These are phyloP conservation scores for Urophycis tenuis DNA, from an alignment of 2,797 vertebrate genomes.

Conservation along the genomic window DNA sequence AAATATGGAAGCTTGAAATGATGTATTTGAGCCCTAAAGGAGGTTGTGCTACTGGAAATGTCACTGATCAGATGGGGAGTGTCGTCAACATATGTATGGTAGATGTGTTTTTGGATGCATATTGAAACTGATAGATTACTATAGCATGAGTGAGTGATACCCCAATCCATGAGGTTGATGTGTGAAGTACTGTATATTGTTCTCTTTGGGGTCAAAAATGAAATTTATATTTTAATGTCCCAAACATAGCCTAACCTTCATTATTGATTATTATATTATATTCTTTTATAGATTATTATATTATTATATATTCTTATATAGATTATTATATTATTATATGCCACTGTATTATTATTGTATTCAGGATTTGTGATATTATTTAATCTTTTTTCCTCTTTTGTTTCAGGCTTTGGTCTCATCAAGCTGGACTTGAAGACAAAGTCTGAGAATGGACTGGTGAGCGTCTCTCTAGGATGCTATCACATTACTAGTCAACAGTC, in stretches of 20 bases:
- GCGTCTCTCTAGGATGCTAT: constrained; percentile 48
- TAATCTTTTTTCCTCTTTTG: constrained; percentile 19
- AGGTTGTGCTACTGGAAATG: no score
- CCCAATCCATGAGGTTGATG: no score
- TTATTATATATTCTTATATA: no score
- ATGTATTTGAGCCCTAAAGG: no score
- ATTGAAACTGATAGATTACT: no score
- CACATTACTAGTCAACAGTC: constrained; percentile 22
- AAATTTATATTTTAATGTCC: not conserved
- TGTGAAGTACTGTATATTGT: no score
- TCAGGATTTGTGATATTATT: not conserved
- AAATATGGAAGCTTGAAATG: no score
- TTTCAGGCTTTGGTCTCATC: constrained; percentile 90
- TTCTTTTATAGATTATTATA: not conserved
- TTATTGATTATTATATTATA: not conserved
- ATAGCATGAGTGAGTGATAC: no score
- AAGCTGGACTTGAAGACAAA: constrained; percentile 97
- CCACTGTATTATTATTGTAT: not conserved
- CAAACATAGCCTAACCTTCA: not conserved
- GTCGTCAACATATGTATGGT: no score
- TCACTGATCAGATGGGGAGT: no score
- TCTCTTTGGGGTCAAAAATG: no score
- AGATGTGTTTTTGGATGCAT: no score
- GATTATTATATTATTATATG: not conserved
- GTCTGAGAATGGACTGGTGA: constrained; percentile 96